Evolutionary conservation across 2,113 vertebrate genomes (phyloP).

Genomic region (Lethenteron camtschaticum): DNA sequence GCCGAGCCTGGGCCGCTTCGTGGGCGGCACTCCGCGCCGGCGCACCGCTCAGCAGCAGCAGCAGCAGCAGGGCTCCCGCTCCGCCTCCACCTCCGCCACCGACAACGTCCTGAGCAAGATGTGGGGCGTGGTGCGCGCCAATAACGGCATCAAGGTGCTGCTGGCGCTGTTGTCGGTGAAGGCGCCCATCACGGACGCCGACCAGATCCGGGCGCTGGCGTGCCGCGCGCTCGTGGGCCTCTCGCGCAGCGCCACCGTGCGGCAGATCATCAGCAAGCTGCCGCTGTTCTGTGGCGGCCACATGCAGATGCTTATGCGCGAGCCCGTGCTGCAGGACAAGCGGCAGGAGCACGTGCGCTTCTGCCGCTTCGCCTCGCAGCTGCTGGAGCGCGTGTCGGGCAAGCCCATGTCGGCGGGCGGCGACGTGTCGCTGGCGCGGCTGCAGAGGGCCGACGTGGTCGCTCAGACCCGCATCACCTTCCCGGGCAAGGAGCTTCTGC

Average conservation of each 20-base stretch:
- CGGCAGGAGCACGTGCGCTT: conserved; percentile 90
- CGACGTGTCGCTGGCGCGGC: conserved; percentile 68
- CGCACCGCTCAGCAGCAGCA: conserved; percentile 56
- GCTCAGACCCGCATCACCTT: conserved; percentile 89
- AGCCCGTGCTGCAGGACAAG: conserved; percentile 92
- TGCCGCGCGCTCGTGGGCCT: conserved; percentile 87
- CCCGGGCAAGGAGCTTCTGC: conserved; percentile 77
- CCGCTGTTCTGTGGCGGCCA: conserved; percentile 92
- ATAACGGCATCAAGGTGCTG: conserved; percentile 96
- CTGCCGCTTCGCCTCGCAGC: conserved; percentile 76
- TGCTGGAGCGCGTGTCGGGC: conserved; percentile 82
- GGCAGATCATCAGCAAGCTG: conserved; percentile 94
- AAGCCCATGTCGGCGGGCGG: conserved; percentile 76
- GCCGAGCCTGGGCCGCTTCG: conserved; percentile 86
- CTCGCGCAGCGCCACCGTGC: conserved; percentile 58
- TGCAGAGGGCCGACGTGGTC: conserved; percentile 84
- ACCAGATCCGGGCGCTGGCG: conserved; percentile 74
- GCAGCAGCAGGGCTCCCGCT: conserved; percentile 6
- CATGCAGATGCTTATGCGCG: conserved; percentile 97
- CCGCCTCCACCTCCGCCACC: conserved; percentile 17
- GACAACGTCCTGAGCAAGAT: conserved; percentile 81
- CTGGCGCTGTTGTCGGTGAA: conserved; percentile 74
- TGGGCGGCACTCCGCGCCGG: conserved; percentile 66
- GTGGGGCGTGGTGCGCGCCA: conserved; percentile 97
- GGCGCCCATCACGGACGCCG: conserved; percentile 91